phyloP scores from a whole-genome alignment of 2,113 vertebrate genomes.

The Baryphthengus martii region DNA sequence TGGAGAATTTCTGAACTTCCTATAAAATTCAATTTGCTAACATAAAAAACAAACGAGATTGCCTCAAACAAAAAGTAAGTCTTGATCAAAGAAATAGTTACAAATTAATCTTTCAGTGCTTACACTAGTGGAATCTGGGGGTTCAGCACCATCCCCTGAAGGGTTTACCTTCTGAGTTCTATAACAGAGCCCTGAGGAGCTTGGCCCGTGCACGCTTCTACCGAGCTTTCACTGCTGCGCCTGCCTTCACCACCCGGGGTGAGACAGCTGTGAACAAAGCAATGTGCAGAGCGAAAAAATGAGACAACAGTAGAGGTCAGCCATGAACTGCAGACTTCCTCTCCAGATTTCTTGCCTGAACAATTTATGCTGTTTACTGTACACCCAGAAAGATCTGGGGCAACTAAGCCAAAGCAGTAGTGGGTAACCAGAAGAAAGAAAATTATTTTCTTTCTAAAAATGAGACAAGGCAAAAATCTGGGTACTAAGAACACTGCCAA shows the following conservation, averaged over 20 bases:
- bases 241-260: rapidly evolving
- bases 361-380: not conserved
- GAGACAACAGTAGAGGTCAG: slow-evolving; percentile 52
- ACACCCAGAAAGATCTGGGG: not conserved
- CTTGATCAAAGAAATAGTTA: not conserved
- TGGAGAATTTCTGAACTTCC: not conserved
- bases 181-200: not conserved
- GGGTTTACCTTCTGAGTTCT: not conserved
- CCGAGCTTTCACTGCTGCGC: not conserved
- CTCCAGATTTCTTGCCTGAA: not conserved
- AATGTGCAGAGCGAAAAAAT: not conserved
- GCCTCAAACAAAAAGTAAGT: not conserved
- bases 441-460: not conserved
- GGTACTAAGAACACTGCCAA: not conserved
- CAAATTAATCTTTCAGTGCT: not conserved
- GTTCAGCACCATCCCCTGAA: not conserved
- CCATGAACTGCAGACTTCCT: not conserved
- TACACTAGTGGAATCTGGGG: not conserved
- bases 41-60: not conserved
- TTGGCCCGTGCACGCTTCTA: no score
- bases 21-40: not conserved
- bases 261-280: not conserved
- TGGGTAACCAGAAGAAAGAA: not conserved
- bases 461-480: not conserved
- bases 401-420: not conserved